Base-by-base conservation (phyloP, 1,140 invertebrate genomes). In the Tetraneura akinire region DNA sequence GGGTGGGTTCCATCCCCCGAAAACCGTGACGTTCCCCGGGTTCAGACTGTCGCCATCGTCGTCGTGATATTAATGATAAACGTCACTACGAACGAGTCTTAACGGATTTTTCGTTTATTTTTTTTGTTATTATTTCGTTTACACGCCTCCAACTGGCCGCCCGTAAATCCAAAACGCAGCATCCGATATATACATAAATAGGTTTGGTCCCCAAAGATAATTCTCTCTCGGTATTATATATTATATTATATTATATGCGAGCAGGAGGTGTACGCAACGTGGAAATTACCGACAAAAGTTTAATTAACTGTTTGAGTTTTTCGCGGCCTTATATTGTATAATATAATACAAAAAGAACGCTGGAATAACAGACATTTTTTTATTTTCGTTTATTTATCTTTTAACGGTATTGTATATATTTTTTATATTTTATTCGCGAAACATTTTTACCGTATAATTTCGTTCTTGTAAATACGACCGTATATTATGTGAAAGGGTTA, bases 271-370 rank as follows among this genome's bases (percentile, higher is more conserved):
- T 55, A 55, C 26, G 18, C 49, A n/a, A 6, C 32, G 53, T 45
- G 55, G 37, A 57, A 78, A 78, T 62, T 18, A 47, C 74, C 23
- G 45, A 37, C 13, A 13, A 42, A 62, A 78, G 74, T 78, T 78
- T 78, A 78, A 78, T 78, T 78, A 78, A 78, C 74, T 42, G 74
- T 78, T 78, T 60, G 21, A 45, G 37, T 32, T 71, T 51, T 51
- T 4, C 68, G 5, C 29, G 68, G n/a, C n/a, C n/a, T n/a, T n/a
- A n/a, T n/a, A n/a, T n/a, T n/a, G n/a, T n/a, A n/a, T n/a, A 23
- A 18, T 29, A 51, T 51, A 62, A 78, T 32, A 47, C 3, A 4
- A 78, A 57, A 78, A 78, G 21, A 74, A 49, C 18, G n/a, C 37
- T n/a, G n/a, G n/a, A n/a, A n/a, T n/a, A n/a, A n/a, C n/a, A n/a